Evolutionary conservation across 2,888 invertebrate genomes (phyloP).

Genomic region (Zele albiditarsus): DNA sequence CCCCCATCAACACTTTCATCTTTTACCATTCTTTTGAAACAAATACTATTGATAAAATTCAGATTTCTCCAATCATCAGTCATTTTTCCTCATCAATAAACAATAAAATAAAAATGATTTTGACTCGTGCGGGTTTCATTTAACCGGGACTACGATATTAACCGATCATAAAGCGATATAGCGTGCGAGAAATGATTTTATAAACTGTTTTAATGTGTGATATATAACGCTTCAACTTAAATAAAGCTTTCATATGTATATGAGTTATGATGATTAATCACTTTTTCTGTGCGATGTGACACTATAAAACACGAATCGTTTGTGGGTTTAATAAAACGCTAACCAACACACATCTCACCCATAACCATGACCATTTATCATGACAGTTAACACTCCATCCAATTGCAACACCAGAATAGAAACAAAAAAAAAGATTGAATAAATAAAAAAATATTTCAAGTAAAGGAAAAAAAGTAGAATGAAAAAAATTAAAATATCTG

Average conservation of each 20-base stretch:
- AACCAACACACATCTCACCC: conserved; percentile 14
- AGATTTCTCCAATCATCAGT: too few relatives aligned
- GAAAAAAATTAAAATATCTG: not conserved
- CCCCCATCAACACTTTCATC: too few relatives aligned
- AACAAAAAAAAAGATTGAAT: not conserved
- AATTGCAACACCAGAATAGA: not conserved
- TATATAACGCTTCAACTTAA: not conserved
- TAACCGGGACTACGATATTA: conserved; percentile 24
- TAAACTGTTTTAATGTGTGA: conserved; percentile 24
- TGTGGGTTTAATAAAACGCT: not conserved
- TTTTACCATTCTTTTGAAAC: too few relatives aligned
- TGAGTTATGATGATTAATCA: conserved; percentile 39
- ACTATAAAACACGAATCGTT: conserved; percentile 20
- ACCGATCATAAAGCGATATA: conserved; percentile 29
- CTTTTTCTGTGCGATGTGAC: conserved; percentile 24
- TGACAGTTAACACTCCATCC: not conserved
- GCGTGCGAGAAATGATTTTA: conserved; percentile 38
- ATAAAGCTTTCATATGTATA: not conserved
- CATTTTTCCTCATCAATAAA: too few relatives aligned
- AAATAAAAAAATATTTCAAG: not conserved
- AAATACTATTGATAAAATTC: too few relatives aligned
- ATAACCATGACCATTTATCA: conserved; percentile 9
- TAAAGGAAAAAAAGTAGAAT: not conserved
- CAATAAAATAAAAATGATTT: too few relatives aligned
- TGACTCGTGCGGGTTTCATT: not conserved